phyloP scores from a whole-genome alignment of 1,140 invertebrate species.

The Ceratosolen solmsi region DNA sequence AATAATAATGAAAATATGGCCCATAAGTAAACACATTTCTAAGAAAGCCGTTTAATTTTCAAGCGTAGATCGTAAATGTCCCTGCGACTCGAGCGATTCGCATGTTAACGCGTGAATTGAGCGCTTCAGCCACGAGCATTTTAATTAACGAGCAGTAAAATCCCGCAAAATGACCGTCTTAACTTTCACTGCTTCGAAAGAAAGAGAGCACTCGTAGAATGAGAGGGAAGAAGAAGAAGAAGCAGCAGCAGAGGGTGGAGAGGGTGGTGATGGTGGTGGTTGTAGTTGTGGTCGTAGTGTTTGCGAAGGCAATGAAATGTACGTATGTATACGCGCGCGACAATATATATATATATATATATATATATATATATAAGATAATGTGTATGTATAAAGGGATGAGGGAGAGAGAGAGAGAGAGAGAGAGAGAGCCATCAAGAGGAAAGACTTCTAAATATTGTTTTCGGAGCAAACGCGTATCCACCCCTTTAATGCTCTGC shows the following conservation, averaged over 20 bases:
- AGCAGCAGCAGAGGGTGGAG: not conserved
- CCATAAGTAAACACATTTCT: conserved; percentile 29
- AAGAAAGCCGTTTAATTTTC: conserved; percentile 37
- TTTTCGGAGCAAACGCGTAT: conserved; percentile 9
- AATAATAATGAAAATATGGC: not conserved
- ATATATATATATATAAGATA: too few species aligned
- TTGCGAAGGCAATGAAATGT: too few species aligned
- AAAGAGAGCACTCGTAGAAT: not conserved
- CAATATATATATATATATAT: too few species aligned
- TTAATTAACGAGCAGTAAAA: conserved; percentile 48
- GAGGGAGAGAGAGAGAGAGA: not conserved
- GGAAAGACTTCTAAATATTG: not conserved
- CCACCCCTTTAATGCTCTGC: conserved; percentile 46
- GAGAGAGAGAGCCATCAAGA: not conserved
- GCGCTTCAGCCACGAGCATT: conserved; percentile 34
- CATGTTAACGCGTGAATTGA: conserved; percentile 43
- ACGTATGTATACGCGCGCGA: not conserved
- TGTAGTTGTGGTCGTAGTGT: not conserved
- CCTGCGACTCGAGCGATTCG: conserved; percentile 9
- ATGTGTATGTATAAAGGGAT: not conserved
- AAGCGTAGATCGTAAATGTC: conserved; percentile 39
- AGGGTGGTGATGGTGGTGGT: not conserved
- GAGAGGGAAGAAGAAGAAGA: conserved; percentile 4
- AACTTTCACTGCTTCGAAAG: conserved; percentile 29
- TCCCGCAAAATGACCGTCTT: not conserved